A percentile compares a stretch with the other conserved stretches of the same genome.
These are phyloP conservation scores for Amphibalanus amphitrite DNA, from an alignment of 1,140 invertebrate species.

Conservation along the genomic window DNA sequence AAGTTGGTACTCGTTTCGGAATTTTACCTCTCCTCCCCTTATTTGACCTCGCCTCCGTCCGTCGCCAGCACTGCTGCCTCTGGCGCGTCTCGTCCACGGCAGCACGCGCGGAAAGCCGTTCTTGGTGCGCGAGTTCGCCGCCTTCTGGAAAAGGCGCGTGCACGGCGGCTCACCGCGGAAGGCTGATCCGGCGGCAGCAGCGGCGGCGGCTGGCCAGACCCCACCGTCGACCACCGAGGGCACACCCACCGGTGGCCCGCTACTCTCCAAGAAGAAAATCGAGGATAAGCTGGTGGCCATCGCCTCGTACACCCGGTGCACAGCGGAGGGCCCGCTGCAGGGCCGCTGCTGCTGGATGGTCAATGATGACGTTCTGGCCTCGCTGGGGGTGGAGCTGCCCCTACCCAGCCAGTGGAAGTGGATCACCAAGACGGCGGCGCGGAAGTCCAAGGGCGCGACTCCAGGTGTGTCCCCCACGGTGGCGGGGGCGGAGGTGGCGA, in stretches of 20 bases:
- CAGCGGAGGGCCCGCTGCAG: constrained; percentile 30
- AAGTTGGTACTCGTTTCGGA: too few species aligned
- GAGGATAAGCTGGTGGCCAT: constrained; percentile 37
- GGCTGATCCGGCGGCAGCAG: not conserved
- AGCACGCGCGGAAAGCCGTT: constrained; percentile 38
- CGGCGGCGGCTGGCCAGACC: not conserved
- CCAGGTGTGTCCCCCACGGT: too few species aligned
- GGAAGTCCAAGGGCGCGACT: too few species aligned
- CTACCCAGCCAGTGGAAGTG: constrained; percentile 2
- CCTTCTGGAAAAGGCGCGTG: constrained; percentile 30
- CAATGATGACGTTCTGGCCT: constrained; percentile 29
- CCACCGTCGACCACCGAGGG: not conserved
- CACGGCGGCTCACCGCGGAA: not conserved
- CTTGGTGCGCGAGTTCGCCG: constrained; percentile 44
- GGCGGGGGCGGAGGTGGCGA: too few species aligned
- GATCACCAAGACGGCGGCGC: not conserved
- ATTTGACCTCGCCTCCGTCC: not conserved
- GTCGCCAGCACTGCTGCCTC: constrained; percentile 33
- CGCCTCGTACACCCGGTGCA: constrained; percentile 32
- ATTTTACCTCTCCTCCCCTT: too few species aligned
- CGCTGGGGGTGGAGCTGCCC: not conserved
- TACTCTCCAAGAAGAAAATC: constrained; percentile 31
- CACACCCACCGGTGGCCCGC: too few species aligned
- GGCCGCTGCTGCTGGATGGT: constrained; percentile 49
- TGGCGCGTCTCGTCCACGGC: constrained; percentile 49